phyloP scores from a whole-genome alignment of 1,140 invertebrate species.

The Himalopsyche phryganea region DNA sequence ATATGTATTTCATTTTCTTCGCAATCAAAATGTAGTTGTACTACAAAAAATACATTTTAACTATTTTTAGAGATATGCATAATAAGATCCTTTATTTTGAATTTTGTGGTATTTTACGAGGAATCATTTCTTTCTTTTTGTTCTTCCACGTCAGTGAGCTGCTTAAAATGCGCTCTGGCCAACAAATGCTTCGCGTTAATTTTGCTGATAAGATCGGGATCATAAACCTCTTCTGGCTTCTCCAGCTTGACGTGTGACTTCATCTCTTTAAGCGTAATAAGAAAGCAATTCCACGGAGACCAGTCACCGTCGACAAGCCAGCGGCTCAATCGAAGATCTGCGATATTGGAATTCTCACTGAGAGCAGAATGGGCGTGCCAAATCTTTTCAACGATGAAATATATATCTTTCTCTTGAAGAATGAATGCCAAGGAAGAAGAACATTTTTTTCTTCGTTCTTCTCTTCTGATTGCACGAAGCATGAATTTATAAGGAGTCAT shows the following conservation, averaged over 20 bases:
- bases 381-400: constrained; percentile 61
- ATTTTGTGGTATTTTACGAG: too few species aligned
- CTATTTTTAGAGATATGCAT: too few species aligned
- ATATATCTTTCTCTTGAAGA: constrained; percentile 60
- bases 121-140: too few species aligned
- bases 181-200: constrained; percentile 46
- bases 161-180: constrained; percentile 45
- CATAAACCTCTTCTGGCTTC: constrained; percentile 52
- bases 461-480: constrained; percentile 56
- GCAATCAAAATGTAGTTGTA: too few species aligned
- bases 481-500: constrained; percentile 62
- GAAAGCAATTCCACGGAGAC: constrained; percentile 71
- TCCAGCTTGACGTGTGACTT: constrained; percentile 56
- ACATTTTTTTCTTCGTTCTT: constrained; percentile 55
- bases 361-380: constrained; percentile 66
- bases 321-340: constrained; percentile 55
- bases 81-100: too few species aligned
- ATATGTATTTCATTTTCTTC: too few species aligned
- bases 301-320: constrained; percentile 59
- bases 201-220: constrained; percentile 50
- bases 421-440: constrained; percentile 58
- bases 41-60: too few species aligned
- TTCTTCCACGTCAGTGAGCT: too few species aligned
- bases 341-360: constrained; percentile 58
- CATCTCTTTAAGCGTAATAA: constrained; percentile 62